phyloP scores from a whole-genome alignment of 2,888 invertebrate species.

The Melanotus villosus region DNA sequence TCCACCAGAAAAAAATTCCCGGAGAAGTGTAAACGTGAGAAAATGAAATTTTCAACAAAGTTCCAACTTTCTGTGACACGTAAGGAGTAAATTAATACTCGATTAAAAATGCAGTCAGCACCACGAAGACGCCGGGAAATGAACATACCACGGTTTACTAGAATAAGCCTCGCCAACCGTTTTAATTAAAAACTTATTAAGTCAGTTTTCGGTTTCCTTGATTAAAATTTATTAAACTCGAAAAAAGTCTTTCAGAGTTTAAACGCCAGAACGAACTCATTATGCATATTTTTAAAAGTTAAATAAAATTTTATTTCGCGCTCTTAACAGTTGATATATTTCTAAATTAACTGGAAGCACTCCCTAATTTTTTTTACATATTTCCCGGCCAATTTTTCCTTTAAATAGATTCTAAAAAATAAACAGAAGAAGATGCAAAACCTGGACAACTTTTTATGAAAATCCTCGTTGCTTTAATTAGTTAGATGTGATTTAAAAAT shows the following conservation, averaged over 20 bases:
- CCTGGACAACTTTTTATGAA: too few relatives aligned
- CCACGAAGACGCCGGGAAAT: constrained; percentile 44
- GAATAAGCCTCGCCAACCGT: constrained; percentile 50
- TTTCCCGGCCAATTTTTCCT: background rate
- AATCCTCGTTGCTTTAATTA: too few relatives aligned
- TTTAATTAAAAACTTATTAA: constrained; percentile 59
- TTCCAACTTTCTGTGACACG: constrained; percentile 42
- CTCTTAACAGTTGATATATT: constrained; percentile 27
- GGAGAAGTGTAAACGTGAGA: constrained; percentile 30
- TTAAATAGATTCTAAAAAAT: background rate
- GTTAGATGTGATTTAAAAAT: too few relatives aligned
- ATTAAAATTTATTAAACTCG: constrained; percentile 56
- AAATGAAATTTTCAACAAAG: constrained; percentile 26
- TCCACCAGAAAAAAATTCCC: constrained; percentile 21
- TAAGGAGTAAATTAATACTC: constrained; percentile 50
- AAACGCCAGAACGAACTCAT: constrained; percentile 48
- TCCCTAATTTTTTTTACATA: background rate
- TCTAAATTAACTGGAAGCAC: constrained; percentile 21
- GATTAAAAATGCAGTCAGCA: constrained; percentile 51
- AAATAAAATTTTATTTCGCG: constrained; percentile 37
- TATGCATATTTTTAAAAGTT: constrained; percentile 49
- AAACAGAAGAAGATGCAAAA: too few relatives aligned
- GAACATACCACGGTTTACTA: constrained; percentile 49
- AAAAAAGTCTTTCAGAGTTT: constrained; percentile 48
- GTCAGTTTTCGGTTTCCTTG: constrained; percentile 56